phyloP scores from a whole-genome alignment of 2,888 invertebrate species.

The Nycteola revayana region DNA sequence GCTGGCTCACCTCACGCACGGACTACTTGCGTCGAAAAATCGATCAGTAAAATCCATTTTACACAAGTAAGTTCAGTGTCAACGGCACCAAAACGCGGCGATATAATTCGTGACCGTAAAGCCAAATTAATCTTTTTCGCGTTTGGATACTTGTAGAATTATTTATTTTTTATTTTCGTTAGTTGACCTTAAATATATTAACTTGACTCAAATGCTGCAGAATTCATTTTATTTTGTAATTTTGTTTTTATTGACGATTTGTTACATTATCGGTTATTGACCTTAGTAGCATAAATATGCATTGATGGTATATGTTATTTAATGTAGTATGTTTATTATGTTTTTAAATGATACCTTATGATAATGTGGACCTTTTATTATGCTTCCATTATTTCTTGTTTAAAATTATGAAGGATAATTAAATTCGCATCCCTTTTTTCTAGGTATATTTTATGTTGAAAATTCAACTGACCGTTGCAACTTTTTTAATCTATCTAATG shows the following conservation, averaged over 20 bases:
- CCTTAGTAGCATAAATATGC: no score
- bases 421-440: no score
- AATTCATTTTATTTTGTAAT: constrained; percentile 8
- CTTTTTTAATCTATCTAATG: no score
- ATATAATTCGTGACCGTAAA: constrained; percentile 28
- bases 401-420: no score
- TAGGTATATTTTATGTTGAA: no score
- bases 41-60: constrained; percentile 33
- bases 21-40: constrained; percentile 38
- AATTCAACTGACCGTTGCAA: no score
- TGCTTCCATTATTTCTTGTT: no score
- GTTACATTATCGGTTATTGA: constrained; percentile 6
- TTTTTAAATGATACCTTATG: no score
- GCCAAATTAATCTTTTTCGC: constrained; percentile 30
- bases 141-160: constrained; percentile 10
- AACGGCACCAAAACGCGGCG: constrained; percentile 27
- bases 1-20: constrained; percentile 52
- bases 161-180: constrained; percentile 11
- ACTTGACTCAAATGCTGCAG: constrained; percentile 12
- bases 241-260: constrained; percentile 12
- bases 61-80: constrained; percentile 37
- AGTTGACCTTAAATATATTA: neutral
- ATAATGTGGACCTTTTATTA: no score
- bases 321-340: no score
- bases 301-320: no score